Conservation (phyloP, 2,113 vertebrate species). For the Erinaceus europaeus region DNA sequence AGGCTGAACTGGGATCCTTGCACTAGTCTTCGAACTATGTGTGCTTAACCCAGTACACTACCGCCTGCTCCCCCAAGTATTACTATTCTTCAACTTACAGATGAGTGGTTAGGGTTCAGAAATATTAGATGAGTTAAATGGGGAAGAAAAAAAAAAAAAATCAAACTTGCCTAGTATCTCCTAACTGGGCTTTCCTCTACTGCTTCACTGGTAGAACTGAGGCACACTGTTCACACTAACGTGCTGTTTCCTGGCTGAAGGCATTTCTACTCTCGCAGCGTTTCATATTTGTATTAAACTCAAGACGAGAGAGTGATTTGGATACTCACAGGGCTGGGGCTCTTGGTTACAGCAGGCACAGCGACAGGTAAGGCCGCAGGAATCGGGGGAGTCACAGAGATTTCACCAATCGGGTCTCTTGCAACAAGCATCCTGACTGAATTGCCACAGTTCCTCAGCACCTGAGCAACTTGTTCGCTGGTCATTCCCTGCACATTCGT, state of each 20-base stretch:
- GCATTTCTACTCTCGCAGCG: neutral
- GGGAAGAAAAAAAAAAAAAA: slow-evolving; percentile 2
- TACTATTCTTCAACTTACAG: neutral
- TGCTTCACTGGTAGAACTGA: neutral
- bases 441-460: slow-evolving; percentile 93
- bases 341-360: slow-evolving; percentile 67
- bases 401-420: slow-evolving; percentile 82
- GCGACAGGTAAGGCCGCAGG: slow-evolving; percentile 84
- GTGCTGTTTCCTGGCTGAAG: neutral
- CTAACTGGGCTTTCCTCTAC: neutral
- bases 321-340: slow-evolving; percentile 76
- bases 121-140: neutral
- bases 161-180: neutral
- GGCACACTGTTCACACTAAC: neutral
- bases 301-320: neutral
- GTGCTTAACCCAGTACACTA: no score
- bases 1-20: no score
- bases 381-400: slow-evolving; percentile 78
- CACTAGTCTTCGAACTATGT: no score
- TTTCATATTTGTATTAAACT: neutral
- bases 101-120: neutral
- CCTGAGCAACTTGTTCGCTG: slow-evolving; percentile 95
- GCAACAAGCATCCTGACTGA: slow-evolving; percentile 92
- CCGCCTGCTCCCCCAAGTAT: no score
- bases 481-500: slow-evolving; percentile 91